These are phyloP conservation scores for Eonycteris spelaea DNA, from an alignment of 2,113 vertebrate species.

Conservation along the genomic window DNA sequence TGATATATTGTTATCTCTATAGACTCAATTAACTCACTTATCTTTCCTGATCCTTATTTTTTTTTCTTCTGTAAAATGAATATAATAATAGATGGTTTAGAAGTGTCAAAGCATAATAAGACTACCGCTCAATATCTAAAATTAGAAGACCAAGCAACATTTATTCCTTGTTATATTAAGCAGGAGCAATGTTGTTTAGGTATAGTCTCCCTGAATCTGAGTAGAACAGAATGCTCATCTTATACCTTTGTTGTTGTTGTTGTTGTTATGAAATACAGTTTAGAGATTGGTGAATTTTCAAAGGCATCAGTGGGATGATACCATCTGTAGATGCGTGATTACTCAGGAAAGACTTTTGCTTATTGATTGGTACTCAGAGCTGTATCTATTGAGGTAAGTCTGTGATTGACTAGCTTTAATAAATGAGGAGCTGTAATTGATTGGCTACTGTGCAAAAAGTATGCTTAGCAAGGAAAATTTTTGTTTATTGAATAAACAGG, in stretches of 20 bases:
- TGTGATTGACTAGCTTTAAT: neutral
- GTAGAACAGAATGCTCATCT: neutral
- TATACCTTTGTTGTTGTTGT: neutral
- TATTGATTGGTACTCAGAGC: neutral
- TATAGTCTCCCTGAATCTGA: neutral
- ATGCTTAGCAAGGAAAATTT: neutral
- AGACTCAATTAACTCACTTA: neutral
- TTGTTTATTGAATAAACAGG: neutral
- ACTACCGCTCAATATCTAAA: neutral
- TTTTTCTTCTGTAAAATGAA: neutral
- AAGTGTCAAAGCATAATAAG: neutral
- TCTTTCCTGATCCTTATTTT: neutral
- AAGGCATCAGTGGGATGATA: neutral
- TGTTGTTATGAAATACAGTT: neutral
- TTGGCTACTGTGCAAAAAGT: neutral
- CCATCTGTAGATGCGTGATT: neutral
- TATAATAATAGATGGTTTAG: neutral
- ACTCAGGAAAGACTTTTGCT: neutral
- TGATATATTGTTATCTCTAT: neutral
- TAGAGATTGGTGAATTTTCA: neutral
- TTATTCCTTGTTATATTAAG: neutral
- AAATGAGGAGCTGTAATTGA: neutral
- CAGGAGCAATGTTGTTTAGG: rapidly evolving
- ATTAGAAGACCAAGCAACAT: neutral
- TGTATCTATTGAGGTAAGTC: neutral